phyloP scores from a whole-genome alignment of 1,140 invertebrate genomes.

The Drosophila takahashii region DNA sequence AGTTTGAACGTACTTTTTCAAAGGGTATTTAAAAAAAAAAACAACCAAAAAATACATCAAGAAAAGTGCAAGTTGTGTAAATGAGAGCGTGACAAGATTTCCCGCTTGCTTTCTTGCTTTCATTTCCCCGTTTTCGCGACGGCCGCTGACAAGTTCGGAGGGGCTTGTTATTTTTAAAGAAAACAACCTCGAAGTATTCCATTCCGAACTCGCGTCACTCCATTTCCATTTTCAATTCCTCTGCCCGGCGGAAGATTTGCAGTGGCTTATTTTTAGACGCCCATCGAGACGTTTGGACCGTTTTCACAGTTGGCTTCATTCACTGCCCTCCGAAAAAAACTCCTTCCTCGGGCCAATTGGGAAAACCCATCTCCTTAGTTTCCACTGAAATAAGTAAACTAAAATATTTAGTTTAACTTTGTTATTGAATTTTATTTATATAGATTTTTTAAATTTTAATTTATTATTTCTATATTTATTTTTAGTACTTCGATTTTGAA shows the following conservation, averaged over 20 bases:
- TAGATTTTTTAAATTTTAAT: background rate
- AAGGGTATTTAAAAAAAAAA: background rate
- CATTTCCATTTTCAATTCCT: conserved; percentile 42
- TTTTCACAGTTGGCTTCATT: conserved; percentile 76
- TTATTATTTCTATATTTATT: background rate
- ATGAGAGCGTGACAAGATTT: conserved; percentile 37
- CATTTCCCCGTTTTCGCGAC: conserved; percentile 30
- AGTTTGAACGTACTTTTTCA: background rate
- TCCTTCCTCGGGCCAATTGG: conserved; percentile 9
- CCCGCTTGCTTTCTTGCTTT: conserved; percentile 34
- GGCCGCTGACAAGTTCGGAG: conserved; percentile 55
- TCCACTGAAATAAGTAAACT: background rate
- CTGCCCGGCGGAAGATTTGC: conserved; percentile 32
- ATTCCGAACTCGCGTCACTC: conserved; percentile 27
- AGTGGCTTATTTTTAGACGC: conserved; percentile 58
- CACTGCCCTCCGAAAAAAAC: conserved; percentile 32
- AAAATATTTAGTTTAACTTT: no score
- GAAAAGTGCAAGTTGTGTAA: conserved; percentile 40
- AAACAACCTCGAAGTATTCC: conserved; percentile 46
- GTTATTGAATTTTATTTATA: no score
- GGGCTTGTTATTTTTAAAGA: conserved; percentile 48
- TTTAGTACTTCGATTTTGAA: background rate
- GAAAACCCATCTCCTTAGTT: conserved; percentile 7
- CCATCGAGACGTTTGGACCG: conserved; percentile 37
- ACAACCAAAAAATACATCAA: background rate